Evolutionary conservation across 2,888 invertebrate species (phyloP), one percentile per base, ranked within the genome.

Genomic region (Ypsolopha sequella): DNA sequence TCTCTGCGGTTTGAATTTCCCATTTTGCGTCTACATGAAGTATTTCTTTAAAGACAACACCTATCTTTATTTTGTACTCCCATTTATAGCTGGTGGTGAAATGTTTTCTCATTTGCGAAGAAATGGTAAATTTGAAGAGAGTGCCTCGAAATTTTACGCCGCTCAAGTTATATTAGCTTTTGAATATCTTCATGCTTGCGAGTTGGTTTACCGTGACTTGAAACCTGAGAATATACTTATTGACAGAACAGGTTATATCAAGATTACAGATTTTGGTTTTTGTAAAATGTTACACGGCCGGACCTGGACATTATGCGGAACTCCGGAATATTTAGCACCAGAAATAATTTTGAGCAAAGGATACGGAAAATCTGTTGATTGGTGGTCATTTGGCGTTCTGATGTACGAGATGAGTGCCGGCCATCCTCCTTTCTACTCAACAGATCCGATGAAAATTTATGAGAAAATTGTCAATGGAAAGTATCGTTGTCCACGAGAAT

Each of bases 281-380:
- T 95, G 96, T 61, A 99, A 99, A 80, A 80, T 91, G 52, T 87
- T 91, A 43, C 86, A 87, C 41, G 88, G 89, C 0, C 87, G 97
- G 63, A 97, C 98, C 0, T 95, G 95, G 92, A 97, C 97, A 0
- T 77, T 98, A 24, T 98, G 98, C 71, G 98, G 98, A 0, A 99
- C 99, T 0, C 98, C 98, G 0, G 98, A 99, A 77, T 99, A 99
- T 77, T 85, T 99, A 54, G 98, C 99, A 0, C 96, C 96, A 0
- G 98, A 98, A 81, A 92, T 94, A 24, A 96, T 98, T 58, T 88
- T 96, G 50, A 93, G 93, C 57, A 96, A 95, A 76, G 97, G 97
- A 0, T 98, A 99, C 76, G 95, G 95, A 44, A 91, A 90, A 64
- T 92, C 95, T 0, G 98, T 96, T 0, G 98, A 99, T 68, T 99